Conservation (phyloP, 2,113 vertebrate genomes). For the Rhinogobius similis region DNA sequence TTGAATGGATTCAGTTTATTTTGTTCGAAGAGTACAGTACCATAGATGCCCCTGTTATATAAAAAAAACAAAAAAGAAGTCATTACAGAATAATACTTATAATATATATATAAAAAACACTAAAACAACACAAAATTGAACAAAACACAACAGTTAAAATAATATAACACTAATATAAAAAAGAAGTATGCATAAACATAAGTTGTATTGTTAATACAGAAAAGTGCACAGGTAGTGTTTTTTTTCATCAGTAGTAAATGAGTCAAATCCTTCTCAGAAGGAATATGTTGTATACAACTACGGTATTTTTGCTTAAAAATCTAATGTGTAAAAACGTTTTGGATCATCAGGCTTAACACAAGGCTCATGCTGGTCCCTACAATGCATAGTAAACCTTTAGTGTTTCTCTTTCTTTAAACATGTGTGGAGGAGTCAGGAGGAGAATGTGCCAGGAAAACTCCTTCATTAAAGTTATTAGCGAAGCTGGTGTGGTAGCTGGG, state of each 20-base stretch:
- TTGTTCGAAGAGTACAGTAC: not conserved
- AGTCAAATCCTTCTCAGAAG: slow-evolving; percentile 70
- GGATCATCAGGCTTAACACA: slow-evolving; percentile 1
- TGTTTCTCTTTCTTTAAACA: slow-evolving; percentile 48
- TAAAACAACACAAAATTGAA: not conserved
- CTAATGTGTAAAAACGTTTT: not conserved
- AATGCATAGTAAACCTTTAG: not conserved
- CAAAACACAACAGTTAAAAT: not conserved
- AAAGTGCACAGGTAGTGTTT: slow-evolving; percentile 51
- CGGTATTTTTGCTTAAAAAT: slow-evolving; percentile 17
- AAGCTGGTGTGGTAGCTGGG: slow-evolving; percentile 68
- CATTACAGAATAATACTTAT: not conserved
- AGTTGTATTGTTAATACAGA: slow-evolving; percentile 36
- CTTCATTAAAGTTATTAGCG: slow-evolving; percentile 46
- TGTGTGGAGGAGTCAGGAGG: slow-evolving; percentile 61
- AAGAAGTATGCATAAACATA: not conserved
- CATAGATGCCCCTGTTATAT: not conserved
- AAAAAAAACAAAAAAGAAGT: not conserved
- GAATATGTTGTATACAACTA: slow-evolving; percentile 35
- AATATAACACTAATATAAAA: not conserved
- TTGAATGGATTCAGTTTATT: not conserved
- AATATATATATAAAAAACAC: not conserved
- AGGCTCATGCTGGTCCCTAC: not conserved
- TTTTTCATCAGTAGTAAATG: slow-evolving; percentile 15
- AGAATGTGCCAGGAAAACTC: slow-evolving; percentile 59